Conservation (phyloP, 2,113 vertebrate species). For the Burhinus oedicnemus region DNA sequence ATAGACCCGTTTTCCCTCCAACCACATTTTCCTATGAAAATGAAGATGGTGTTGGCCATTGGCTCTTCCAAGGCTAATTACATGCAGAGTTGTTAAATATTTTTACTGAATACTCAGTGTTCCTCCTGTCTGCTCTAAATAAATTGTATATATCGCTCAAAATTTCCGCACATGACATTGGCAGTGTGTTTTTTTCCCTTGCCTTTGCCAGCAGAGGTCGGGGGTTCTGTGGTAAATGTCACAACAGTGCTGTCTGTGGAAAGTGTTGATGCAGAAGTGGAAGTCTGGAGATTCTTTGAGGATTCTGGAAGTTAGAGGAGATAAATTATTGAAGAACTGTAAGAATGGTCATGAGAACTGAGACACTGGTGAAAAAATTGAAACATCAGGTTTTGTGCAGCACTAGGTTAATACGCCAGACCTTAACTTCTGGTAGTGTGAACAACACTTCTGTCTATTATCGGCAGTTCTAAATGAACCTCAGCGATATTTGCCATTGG, state of each 20-base stretch:
- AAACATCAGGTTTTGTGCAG: neutral
- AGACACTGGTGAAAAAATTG: neutral
- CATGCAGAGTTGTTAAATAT: neutral
- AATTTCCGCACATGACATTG: accelerated
- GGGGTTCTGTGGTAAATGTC: neutral
- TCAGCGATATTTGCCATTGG: neutral
- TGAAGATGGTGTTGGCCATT: neutral
- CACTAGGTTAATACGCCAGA: neutral
- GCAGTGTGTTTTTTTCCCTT: neutral
- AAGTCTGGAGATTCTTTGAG: neutral
- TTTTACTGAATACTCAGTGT: neutral
- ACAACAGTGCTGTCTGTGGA: neutral
- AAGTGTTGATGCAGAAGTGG: neutral
- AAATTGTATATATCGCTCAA: neutral
- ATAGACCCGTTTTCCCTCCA: neutral
- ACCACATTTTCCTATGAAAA: neutral
- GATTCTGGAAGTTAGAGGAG: neutral
- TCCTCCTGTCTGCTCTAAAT: neutral
- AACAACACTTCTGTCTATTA: neutral
- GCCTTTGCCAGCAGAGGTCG: neutral
- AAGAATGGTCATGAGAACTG: neutral
- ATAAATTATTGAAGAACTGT: neutral
- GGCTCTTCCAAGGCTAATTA: neutral
- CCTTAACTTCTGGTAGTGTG: neutral
- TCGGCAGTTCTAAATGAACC: neutral